phyloP scores from a whole-genome alignment of 2,113 vertebrate species.

The human (Homo sapiens) region DNA sequence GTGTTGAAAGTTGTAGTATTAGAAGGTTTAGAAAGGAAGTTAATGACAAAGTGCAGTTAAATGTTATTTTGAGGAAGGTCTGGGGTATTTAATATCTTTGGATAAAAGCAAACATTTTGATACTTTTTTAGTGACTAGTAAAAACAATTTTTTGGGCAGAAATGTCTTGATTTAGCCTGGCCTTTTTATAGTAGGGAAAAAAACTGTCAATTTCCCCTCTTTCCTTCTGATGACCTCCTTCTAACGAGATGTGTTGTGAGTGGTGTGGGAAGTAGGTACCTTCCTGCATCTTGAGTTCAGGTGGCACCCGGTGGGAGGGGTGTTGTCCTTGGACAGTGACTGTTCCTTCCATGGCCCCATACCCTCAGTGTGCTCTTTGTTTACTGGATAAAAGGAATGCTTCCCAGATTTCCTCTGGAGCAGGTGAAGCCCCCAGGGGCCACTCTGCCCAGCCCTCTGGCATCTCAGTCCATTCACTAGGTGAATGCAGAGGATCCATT shows the following conservation, averaged over 20 bases:
- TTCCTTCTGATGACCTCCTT: not conserved
- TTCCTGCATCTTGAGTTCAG: not conserved
- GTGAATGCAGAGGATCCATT: not conserved
- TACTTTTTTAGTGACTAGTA: not conserved
- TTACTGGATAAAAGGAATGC: not conserved
- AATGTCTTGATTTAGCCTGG: constrained; percentile 10
- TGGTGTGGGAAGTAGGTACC: not conserved
- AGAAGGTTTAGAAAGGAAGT: constrained; percentile 16
- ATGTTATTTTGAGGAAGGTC: constrained; percentile 16
- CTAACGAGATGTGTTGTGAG: not conserved
- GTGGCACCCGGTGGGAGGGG: not conserved
- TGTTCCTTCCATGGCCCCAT: not conserved
- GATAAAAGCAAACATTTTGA: constrained; percentile 29
- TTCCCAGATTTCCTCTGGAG: not conserved
- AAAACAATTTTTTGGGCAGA: not conserved
- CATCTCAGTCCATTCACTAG: not conserved
- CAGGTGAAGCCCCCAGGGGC: not conserved
- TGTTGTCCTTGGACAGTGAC: not conserved
- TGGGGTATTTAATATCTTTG: constrained; percentile 9
- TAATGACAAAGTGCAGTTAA: not conserved
- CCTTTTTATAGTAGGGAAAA: not conserved
- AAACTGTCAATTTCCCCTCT: not conserved
- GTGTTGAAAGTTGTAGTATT: not conserved
- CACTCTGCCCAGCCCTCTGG: not conserved
- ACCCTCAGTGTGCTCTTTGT: not conserved